Conservation (phyloP, 2,797 vertebrate genomes). For the Apogon talboti region DNA sequence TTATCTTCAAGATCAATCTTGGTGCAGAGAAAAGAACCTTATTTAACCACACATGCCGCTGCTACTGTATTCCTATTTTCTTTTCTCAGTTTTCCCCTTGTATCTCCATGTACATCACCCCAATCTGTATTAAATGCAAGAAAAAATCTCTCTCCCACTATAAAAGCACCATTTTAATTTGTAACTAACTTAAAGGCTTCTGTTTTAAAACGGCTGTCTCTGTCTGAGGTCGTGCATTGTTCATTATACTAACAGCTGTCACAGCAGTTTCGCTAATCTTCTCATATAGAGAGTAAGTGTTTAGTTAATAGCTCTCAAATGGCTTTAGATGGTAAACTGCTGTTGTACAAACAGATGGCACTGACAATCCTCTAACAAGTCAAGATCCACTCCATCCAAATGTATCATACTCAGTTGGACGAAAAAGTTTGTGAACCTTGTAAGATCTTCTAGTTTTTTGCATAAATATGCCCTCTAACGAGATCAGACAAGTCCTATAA, state of each 20-base stretch:
- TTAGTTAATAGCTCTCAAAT: conserved; percentile 42
- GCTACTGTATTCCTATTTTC: not conserved
- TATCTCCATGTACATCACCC: not conserved
- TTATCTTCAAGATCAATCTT: conserved; percentile 57
- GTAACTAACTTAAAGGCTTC: not conserved
- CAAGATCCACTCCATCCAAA: no score
- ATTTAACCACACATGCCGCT: conserved; percentile 24
- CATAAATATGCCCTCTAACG: no score
- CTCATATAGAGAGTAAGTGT: conserved; percentile 35
- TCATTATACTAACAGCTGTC: conserved; percentile 40
- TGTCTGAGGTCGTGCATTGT: conserved; percentile 12
- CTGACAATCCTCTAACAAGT: conserved; percentile 20
- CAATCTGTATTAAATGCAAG: conserved; percentile 33
- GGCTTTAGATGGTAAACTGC: conserved; percentile 31
- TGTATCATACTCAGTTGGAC: no score
- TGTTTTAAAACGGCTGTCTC: not conserved
- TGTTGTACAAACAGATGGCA: conserved; percentile 48
- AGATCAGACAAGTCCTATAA: no score
- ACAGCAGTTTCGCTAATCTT: conserved; percentile 30
- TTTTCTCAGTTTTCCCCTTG: not conserved
- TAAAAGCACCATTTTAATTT: conserved; percentile 1
- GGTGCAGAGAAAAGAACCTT: conserved; percentile 35
- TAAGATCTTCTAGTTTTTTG: no score
- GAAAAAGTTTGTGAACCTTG: no score
- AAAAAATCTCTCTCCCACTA: not conserved